A percentile compares a stretch with the other conserved stretches of the same genome.
Evolutionary conservation across 1,140 invertebrate genomes (phyloP).

Genomic region (Philotrypesis tridentata): DNA sequence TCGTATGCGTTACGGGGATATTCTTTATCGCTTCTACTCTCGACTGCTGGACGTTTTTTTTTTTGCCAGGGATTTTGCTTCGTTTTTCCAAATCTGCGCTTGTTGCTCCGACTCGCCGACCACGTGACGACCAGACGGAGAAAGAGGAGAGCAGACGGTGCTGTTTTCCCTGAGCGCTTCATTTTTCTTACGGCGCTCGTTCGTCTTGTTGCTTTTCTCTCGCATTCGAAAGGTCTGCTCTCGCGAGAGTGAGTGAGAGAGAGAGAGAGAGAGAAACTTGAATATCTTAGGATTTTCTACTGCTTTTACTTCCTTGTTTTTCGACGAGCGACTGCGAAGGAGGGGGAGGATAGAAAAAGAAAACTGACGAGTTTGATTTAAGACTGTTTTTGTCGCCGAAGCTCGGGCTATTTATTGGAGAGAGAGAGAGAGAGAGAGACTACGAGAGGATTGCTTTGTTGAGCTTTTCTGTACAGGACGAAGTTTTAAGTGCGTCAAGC

Average conservation of each 20-base stretch:
- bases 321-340: not conserved
- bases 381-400: not conserved
- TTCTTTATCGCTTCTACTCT: not conserved
- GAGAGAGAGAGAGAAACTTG: constrained; percentile 7
- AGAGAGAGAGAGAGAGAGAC: too few relatives aligned
- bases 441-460: constrained; percentile 2
- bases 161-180: not conserved
- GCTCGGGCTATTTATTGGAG: not conserved
- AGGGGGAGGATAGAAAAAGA: not conserved
- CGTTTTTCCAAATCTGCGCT: constrained; percentile 19
- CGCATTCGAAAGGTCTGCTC: not conserved
- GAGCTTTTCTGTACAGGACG: too few relatives aligned
- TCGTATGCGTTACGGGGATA: not conserved
- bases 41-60: not conserved
- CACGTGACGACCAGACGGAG: constrained; percentile 36
- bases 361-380: constrained; percentile 26
- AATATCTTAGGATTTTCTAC: constrained; percentile 22
- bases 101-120: constrained; percentile 30
- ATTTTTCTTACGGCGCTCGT: not conserved
- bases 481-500: too few relatives aligned
- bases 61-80: constrained; percentile 14
- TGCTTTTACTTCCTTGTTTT: constrained; percentile 25
- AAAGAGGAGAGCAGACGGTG: not conserved
- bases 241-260: not conserved
- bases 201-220: not conserved